phyloP scores from a whole-genome alignment of 1,140 invertebrate genomes.

The Ectropis grisescens region DNA sequence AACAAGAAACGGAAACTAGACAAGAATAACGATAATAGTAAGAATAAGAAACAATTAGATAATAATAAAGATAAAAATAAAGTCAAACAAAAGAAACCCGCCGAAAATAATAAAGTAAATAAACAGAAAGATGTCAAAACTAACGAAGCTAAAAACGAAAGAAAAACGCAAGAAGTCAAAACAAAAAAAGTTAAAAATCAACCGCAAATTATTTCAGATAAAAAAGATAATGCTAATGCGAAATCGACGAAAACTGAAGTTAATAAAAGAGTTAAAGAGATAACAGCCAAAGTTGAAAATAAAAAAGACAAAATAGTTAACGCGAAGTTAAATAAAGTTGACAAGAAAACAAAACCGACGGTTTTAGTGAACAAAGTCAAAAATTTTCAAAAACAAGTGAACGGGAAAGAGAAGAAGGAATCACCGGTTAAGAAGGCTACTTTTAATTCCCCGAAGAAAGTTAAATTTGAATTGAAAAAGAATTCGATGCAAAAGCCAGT shows the following conservation, averaged over 20 bases:
- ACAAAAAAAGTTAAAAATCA: too few relatives aligned
- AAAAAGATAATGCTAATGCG: too few relatives aligned
- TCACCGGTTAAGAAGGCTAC: constrained; percentile 10
- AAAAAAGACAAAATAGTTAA: too few relatives aligned
- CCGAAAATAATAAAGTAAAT: too few relatives aligned
- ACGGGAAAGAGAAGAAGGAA: constrained; percentile 13
- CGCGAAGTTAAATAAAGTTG: neutral
- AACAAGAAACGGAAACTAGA: neutral
- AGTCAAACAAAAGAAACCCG: too few relatives aligned
- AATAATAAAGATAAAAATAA: constrained; percentile 11
- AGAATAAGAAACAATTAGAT: constrained; percentile 8
- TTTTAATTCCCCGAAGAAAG: constrained; percentile 54
- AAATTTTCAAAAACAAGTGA: constrained; percentile 36
- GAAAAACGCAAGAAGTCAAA: too few relatives aligned
- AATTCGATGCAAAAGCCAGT: constrained; percentile 77
- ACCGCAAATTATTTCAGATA: too few relatives aligned
- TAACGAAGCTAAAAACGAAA: too few relatives aligned
- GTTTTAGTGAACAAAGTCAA: constrained; percentile 38
- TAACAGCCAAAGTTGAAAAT: too few relatives aligned
- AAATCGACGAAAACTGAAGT: too few relatives aligned
- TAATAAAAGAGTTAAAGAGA: too few relatives aligned
- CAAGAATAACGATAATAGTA: too few relatives aligned
- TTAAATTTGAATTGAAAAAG: constrained; percentile 76
- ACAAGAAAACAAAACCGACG: constrained; percentile 12
- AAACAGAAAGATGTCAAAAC: neutral